phyloP scores from a whole-genome alignment of 1,140 invertebrate genomes.

The Ectropis grisescens region DNA sequence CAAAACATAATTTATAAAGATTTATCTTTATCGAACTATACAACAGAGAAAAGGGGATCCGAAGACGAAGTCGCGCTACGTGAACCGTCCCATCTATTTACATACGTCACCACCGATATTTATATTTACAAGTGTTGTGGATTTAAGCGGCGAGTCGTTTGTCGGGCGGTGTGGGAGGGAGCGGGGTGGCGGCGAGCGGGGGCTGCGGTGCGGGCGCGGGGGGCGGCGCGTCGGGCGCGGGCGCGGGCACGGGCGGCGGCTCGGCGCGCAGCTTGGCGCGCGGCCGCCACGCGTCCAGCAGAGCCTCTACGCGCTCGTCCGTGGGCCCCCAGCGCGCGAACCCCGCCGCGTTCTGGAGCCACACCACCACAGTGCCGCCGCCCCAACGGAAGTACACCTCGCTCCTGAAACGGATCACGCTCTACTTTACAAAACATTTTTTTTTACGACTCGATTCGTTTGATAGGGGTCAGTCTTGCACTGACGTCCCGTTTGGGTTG shows the following conservation, averaged over 20 bases:
- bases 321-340: conserved; percentile 90
- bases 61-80: conserved; percentile 34
- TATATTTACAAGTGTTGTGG: too few relatives aligned
- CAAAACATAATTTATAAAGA: conserved; percentile 48
- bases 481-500: too few relatives aligned
- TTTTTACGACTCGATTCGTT: too few relatives aligned
- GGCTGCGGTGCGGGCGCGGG: conserved; percentile 40
- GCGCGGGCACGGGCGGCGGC: conserved; percentile 15
- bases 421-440: too few relatives aligned
- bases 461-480: too few relatives aligned
- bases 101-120: background rate
- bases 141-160: too few relatives aligned
- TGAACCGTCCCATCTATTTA: conserved; percentile 5
- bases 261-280: conserved; percentile 75
- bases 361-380: conserved; percentile 91
- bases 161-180: conserved; percentile 1
- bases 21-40: conserved; percentile 59
- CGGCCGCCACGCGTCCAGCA: conserved; percentile 89
- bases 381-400: conserved; percentile 76
- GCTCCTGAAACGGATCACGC: conserved; percentile 9
- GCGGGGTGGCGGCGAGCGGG: conserved; percentile 6
- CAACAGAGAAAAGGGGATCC: conserved; percentile 56
- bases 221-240: conserved; percentile 33
- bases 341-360: conserved; percentile 94
- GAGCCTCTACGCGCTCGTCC: conserved; percentile 87